phyloP scores from a whole-genome alignment of 2,888 invertebrate species.

The Sialis fuliginosa region DNA sequence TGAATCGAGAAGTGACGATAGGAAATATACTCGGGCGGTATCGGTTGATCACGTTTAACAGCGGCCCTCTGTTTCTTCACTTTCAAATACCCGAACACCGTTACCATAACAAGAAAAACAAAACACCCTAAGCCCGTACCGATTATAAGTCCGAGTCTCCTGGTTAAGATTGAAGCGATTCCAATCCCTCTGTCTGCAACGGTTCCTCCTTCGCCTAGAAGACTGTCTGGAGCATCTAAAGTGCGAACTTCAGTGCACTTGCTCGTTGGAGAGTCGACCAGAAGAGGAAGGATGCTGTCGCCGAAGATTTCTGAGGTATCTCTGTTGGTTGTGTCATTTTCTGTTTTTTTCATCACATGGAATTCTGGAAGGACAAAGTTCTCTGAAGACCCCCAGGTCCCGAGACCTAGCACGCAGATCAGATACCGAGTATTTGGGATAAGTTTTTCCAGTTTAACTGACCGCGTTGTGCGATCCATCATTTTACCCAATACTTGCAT shows the following conservation, averaged over 20 bases:
- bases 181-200: conserved; percentile 28
- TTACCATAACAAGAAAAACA: conserved; percentile 67
- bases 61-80: conserved; percentile 65
- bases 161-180: conserved; percentile 57
- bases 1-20: conserved; percentile 57
- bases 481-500: conserved; percentile 58
- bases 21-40: conserved; percentile 66
- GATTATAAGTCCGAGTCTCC: conserved; percentile 68
- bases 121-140: conserved; percentile 75
- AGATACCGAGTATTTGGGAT: conserved; percentile 65
- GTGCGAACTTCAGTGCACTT: conserved; percentile 63
- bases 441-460: conserved; percentile 55
- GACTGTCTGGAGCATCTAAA: conserved; percentile 40
- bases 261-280: conserved; percentile 53
- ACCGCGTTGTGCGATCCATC: conserved; percentile 53
- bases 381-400: conserved; percentile 42
- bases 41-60: conserved; percentile 50
- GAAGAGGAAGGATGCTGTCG: conserved; percentile 32
- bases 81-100: conserved; percentile 70
- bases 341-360: conserved; percentile 22
- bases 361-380: conserved; percentile 11
- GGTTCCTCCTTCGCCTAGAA: conserved; percentile 11
- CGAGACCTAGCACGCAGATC: conserved; percentile 76
- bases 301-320: conserved; percentile 31
- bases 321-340: conserved; percentile 30